phyloP scores from a whole-genome alignment of 2,888 invertebrate genomes.

The Xestia ashworthii region DNA sequence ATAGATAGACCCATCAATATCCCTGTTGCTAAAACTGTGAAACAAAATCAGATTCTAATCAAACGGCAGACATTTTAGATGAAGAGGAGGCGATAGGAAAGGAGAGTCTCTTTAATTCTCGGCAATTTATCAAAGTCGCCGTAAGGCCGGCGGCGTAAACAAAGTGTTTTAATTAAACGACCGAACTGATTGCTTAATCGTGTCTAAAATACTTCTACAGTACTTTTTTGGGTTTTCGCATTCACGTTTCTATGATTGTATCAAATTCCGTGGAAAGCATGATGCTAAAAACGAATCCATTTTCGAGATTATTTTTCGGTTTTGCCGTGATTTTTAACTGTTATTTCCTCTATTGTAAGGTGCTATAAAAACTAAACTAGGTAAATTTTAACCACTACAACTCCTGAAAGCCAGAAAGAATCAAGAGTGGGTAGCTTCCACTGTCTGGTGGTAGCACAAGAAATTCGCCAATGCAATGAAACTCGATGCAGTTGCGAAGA shows the following conservation, averaged over 20 bases:
- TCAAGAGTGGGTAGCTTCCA: not conserved
- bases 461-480: not conserved
- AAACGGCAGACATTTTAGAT: constrained; percentile 52
- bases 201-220: constrained; percentile 69
- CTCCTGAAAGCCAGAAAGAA: not conserved
- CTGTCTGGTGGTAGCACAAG: not conserved
- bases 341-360: not conserved
- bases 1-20: constrained; percentile 27
- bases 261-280: not conserved
- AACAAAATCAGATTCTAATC: constrained; percentile 48
- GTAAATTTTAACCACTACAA: not conserved
- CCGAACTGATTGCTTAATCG: constrained; percentile 78
- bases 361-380: not conserved
- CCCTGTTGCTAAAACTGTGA: constrained; percentile 4
- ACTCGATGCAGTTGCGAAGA: not conserved
- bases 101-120: constrained; percentile 72
- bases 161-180: constrained; percentile 81
- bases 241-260: constrained; percentile 49
- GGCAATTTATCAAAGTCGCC: constrained; percentile 79
- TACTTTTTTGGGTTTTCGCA: constrained; percentile 57
- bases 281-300: not conserved
- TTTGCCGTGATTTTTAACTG: not conserved
- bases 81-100: constrained; percentile 66
- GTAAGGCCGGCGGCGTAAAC: constrained; percentile 72
- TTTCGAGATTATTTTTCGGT: not conserved